phyloP scores from a whole-genome alignment of 2,797 vertebrate species.

The Takifugu rubripes region DNA sequence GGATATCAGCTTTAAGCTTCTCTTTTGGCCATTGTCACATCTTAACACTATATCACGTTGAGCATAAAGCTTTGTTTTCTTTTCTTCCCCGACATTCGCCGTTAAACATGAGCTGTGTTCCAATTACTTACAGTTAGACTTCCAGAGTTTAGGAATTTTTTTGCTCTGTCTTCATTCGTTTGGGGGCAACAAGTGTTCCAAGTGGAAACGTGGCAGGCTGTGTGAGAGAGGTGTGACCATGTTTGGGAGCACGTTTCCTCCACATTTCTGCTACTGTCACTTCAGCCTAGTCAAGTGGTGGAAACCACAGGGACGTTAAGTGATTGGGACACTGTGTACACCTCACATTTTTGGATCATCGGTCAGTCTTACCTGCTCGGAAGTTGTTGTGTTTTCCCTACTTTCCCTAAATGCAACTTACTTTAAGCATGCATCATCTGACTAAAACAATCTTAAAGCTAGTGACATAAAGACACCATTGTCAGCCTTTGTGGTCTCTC shows the following conservation, averaged over 20 bases:
- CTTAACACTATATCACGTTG: constrained; percentile 12
- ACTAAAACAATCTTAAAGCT: constrained; percentile 67
- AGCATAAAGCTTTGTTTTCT: constrained; percentile 24
- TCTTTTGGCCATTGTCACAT: constrained; percentile 31
- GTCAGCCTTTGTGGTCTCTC: constrained; percentile 85
- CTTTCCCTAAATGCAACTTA: constrained; percentile 99
- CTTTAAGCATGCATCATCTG: constrained; percentile 96
- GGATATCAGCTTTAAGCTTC: constrained; percentile 48
- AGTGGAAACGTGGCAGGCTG: no score
- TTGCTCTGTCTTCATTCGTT: not conserved
- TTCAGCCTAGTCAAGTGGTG: no score
- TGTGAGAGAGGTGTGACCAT: no score
- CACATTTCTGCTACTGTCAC: no score
- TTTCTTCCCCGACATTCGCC: constrained; percentile 62
- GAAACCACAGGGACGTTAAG: constrained; percentile 3
- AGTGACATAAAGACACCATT: constrained; percentile 72
- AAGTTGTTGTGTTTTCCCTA: constrained; percentile 83
- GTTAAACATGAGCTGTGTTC: constrained; percentile 65
- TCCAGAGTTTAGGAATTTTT: not conserved
- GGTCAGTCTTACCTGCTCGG: constrained; percentile 69
- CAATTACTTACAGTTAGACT: constrained; percentile 36
- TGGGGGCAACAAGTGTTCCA: no score
- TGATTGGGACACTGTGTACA: constrained; percentile 57
- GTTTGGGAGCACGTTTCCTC: no score
- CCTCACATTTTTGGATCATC: constrained; percentile 50